Evolutionary conservation across 53 echinoderm and acorn worm species (phyloP).

Genomic region (Holothuria scabra): DNA sequence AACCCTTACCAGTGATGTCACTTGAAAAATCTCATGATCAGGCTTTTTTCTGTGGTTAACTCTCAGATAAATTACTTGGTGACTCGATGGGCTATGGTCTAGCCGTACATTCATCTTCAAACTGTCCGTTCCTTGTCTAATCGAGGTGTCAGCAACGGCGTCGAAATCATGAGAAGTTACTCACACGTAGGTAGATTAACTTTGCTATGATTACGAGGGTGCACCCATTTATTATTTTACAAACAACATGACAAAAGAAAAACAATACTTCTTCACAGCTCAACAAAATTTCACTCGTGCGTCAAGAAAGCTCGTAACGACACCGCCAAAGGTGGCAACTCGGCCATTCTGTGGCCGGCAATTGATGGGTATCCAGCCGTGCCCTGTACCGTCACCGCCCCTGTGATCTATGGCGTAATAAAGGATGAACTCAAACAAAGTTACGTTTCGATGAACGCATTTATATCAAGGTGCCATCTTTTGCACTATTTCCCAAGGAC

Average conservation of each 20-base stretch:
- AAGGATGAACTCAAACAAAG: slow-evolving; percentile 23
- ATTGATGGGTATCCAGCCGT: slow-evolving; percentile 38
- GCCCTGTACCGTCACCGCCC: slow-evolving; percentile 1
- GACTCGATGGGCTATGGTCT: too few species aligned
- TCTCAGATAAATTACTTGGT: too few species aligned
- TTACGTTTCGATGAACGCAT: slow-evolving; percentile 25
- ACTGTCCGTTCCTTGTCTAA: slow-evolving; percentile 6
- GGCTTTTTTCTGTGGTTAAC: too few species aligned
- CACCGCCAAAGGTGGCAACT: neutral
- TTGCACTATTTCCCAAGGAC: neutral
- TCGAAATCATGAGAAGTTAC: slow-evolving; percentile 19
- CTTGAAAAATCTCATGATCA: too few species aligned
- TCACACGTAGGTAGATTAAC: neutral
- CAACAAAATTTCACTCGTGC: too few species aligned
- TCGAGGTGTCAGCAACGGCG: slow-evolving; percentile 9
- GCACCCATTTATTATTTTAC: slow-evolving; percentile 23
- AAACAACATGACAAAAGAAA: slow-evolving; percentile 36
- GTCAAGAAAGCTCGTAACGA: too few species aligned
- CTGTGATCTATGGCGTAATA: slow-evolving; percentile 23
- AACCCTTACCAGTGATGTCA: too few species aligned
- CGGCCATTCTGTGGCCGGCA: neutral
- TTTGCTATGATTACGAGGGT: slow-evolving; percentile 22
- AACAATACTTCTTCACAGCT: slow-evolving; percentile 13
- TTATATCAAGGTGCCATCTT: slow-evolving; percentile 28
- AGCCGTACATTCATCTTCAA: slow-evolving; percentile 25